phyloP scores from a whole-genome alignment of 2,113 vertebrate species.

The Collichthys lucidus region DNA sequence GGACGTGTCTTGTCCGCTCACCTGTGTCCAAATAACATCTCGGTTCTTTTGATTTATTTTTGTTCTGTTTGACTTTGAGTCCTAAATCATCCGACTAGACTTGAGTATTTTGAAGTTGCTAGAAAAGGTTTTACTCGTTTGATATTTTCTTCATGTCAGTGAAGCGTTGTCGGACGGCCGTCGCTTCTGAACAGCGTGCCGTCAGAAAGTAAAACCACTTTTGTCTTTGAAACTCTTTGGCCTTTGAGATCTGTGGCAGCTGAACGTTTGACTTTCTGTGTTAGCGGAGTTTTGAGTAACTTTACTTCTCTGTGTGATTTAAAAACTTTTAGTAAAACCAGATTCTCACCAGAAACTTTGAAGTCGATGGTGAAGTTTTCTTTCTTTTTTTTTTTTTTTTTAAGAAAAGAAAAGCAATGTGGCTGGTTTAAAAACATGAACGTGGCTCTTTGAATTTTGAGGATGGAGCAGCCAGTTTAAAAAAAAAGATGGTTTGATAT shows the following conservation, averaged over 20 bases:
- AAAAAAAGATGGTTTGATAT: slow-evolving; percentile 11
- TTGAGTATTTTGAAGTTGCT: not conserved
- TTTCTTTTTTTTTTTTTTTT: not conserved
- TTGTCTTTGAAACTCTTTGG: slow-evolving; percentile 14
- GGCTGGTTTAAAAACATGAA: not conserved
- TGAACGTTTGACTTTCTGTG: slow-evolving; percentile 18
- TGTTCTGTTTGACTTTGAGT: not conserved
- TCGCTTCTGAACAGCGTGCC: not conserved
- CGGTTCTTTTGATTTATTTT: slow-evolving; percentile 54
- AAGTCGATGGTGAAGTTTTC: not conserved
- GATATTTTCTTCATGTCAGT: not conserved
- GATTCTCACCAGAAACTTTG: not conserved
- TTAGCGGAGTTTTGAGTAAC: slow-evolving; percentile 15
- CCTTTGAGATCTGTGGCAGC: slow-evolving; percentile 59
- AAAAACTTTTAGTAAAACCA: not conserved
- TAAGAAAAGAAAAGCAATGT: not conserved
- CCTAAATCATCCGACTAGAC: not conserved
- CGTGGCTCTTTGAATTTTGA: not conserved
- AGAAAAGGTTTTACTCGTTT: not conserved
- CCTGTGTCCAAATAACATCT: slow-evolving; percentile 60
- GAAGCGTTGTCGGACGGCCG: not conserved
- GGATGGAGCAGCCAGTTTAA: slow-evolving; percentile 13
- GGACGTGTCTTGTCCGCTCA: slow-evolving; percentile 71
- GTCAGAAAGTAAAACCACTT: slow-evolving; percentile 1
- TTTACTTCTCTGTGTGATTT: slow-evolving; percentile 22